phyloP scores from a whole-genome alignment of 2,113 vertebrate species.

The Todiramphus chloris region DNA sequence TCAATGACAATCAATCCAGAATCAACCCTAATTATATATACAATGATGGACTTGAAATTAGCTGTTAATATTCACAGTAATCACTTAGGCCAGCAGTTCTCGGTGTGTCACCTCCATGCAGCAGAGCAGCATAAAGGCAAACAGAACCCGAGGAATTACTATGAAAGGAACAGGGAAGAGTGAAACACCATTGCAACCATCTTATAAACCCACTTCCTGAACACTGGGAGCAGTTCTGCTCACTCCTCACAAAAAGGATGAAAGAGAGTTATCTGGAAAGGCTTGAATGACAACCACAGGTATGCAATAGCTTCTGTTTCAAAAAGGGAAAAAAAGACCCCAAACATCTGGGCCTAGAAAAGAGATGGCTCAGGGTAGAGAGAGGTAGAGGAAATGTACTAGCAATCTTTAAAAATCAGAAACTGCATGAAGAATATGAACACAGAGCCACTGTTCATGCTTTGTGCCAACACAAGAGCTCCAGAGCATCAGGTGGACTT shows the following conservation, averaged over 20 bases:
- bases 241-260: not conserved
- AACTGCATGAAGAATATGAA: not conserved
- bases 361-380: not conserved
- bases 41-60: constrained; percentile 48
- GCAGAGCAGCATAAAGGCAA: not conserved
- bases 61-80: constrained; percentile 57
- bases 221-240: not conserved
- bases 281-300: not conserved
- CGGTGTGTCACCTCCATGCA: not conserved
- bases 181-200: not conserved
- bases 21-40: constrained; percentile 57
- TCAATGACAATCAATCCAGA: constrained; percentile 59
- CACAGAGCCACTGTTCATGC: not conserved
- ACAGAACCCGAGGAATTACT: not conserved
- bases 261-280: not conserved
- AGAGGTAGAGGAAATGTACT: not conserved
- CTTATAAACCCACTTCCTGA: not conserved
- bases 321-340: not conserved
- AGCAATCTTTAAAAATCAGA: not conserved
- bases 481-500: not conserved
- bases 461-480: not conserved
- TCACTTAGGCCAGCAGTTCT: constrained; percentile 5
- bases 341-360: not conserved
- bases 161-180: not conserved
- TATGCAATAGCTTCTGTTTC: not conserved